These are phyloP conservation scores for Paralvinella palmiformis DNA, from an alignment of 1,140 invertebrate species.

Conservation along the genomic window DNA sequence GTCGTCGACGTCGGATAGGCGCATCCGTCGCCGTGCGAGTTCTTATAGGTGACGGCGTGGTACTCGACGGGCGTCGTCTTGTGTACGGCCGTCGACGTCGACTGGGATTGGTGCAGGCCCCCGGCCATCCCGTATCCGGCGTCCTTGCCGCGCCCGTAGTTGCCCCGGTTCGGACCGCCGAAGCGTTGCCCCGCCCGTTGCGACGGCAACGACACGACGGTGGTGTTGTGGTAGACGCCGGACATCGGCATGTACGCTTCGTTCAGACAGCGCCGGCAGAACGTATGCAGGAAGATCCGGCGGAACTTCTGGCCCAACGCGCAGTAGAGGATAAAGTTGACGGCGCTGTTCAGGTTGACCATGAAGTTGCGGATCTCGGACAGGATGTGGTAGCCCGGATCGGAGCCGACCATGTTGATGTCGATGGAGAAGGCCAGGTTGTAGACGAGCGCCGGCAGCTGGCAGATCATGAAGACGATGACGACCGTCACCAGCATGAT, in stretches of 20 bases:
- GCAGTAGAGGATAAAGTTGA: slow-evolving; percentile 96
- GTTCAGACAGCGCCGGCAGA: slow-evolving; percentile 56
- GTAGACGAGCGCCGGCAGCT: slow-evolving; percentile 79
- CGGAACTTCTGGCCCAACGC: slow-evolving; percentile 96
- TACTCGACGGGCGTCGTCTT: too few species aligned
- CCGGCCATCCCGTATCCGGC: too few species aligned
- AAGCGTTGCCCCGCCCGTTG: too few species aligned
- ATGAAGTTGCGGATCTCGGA: slow-evolving; percentile 68
- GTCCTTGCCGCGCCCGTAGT: too few species aligned
- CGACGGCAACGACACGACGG: background rate
- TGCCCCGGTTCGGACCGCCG: too few species aligned
- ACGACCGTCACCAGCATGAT: slow-evolving; percentile 92
- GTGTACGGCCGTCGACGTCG: too few species aligned
- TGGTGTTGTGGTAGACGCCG: slow-evolving; percentile 2
- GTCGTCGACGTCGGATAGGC: too few species aligned
- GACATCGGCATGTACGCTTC: slow-evolving; percentile 5
- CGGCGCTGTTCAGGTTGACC: slow-evolving; percentile 91
- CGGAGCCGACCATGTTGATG: slow-evolving; percentile 20
- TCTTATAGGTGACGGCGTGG: too few species aligned
- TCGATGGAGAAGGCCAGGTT: slow-evolving; percentile 61
- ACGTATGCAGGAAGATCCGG: slow-evolving; percentile 76
- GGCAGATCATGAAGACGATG: slow-evolving; percentile 86
- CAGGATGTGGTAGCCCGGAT: slow-evolving; percentile 31
- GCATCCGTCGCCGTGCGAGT: too few species aligned
- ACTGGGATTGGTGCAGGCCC: too few species aligned